Evolutionary conservation across 2,797 vertebrate genomes (phyloP).

Genomic region (Chrysocyon brachyurus): DNA sequence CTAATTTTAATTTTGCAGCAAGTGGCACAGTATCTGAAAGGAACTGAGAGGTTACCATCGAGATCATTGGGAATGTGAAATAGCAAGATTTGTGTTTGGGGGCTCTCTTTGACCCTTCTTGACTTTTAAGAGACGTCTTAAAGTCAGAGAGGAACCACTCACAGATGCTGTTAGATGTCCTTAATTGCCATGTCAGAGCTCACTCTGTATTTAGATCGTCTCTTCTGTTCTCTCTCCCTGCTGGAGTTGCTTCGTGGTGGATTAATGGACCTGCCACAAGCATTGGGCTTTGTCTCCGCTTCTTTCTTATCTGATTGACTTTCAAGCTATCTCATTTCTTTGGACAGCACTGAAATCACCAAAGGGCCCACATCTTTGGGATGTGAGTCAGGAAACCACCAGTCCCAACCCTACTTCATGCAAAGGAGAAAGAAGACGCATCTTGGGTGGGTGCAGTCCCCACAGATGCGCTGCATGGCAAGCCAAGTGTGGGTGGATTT

Average conservation of each 20-base stretch:
- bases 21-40: conserved; percentile 59
- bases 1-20: conserved; percentile 80
- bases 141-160: conserved; percentile 66
- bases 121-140: conserved; percentile 72
- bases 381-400: background rate
- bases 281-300: background rate
- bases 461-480: background rate
- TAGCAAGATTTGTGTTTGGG: conserved; percentile 63
- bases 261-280: background rate
- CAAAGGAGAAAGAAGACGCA: background rate
- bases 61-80: conserved; percentile 62
- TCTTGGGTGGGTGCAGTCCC: background rate
- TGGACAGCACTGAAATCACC: background rate
- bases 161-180: conserved; percentile 57
- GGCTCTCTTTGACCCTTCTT: conserved; percentile 39
- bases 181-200: conserved; percentile 63
- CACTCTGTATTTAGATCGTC: background rate
- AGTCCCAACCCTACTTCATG: background rate
- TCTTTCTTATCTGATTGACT: conserved; percentile 30
- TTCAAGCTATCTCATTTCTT: background rate
- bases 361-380: background rate
- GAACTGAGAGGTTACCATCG: conserved; percentile 55
- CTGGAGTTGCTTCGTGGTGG: background rate
- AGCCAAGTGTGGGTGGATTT: background rate
- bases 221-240: background rate